Evolutionary conservation across 1,140 invertebrate species (phyloP).

Genomic region (Solenopsis invicta): DNA sequence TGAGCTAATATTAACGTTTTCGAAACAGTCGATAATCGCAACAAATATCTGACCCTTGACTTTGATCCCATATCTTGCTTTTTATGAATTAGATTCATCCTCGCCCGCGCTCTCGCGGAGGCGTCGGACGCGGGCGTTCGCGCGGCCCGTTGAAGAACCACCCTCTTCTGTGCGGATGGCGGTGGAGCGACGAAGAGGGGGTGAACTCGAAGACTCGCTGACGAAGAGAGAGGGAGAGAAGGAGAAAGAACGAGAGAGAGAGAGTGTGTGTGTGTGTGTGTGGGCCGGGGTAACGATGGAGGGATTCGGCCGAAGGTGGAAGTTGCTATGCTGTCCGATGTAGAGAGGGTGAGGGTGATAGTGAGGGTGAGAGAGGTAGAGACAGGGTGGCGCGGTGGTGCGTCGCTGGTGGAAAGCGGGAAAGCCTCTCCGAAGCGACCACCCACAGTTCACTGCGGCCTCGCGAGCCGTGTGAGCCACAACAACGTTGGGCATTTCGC

Average conservation of each 20-base stretch:
- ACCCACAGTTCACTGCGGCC: slow-evolving; percentile 82
- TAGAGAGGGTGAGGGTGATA: not conserved
- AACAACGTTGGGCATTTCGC: not conserved
- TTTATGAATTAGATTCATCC: slow-evolving; percentile 14
- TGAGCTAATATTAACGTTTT: not conserved
- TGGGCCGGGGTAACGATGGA: slow-evolving; percentile 9
- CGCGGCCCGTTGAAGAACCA: slow-evolving; percentile 33
- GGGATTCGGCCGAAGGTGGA: slow-evolving; percentile 40
- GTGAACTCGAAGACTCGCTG: slow-evolving; percentile 15
- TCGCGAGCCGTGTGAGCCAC: slow-evolving; percentile 79
- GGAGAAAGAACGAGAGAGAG: too few species aligned
- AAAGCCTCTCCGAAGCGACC: slow-evolving; percentile 77
- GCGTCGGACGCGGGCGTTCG: slow-evolving; percentile 6
- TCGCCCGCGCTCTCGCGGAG: not conserved
- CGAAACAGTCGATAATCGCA: slow-evolving; percentile 21
- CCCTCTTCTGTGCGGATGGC: slow-evolving; percentile 4
- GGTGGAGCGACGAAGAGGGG: slow-evolving; percentile 3
- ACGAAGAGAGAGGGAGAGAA: not conserved
- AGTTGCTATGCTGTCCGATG: not conserved
- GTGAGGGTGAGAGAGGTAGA: slow-evolving; percentile 37
- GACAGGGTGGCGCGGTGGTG: slow-evolving; percentile 60
- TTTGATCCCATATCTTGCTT: not conserved
- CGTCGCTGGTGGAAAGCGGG: slow-evolving; percentile 79
- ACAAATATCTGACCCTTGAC: not conserved
- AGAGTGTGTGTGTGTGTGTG: not conserved